phyloP scores from a whole-genome alignment of 2,888 invertebrate genomes.

The Caradrina kadenii region DNA sequence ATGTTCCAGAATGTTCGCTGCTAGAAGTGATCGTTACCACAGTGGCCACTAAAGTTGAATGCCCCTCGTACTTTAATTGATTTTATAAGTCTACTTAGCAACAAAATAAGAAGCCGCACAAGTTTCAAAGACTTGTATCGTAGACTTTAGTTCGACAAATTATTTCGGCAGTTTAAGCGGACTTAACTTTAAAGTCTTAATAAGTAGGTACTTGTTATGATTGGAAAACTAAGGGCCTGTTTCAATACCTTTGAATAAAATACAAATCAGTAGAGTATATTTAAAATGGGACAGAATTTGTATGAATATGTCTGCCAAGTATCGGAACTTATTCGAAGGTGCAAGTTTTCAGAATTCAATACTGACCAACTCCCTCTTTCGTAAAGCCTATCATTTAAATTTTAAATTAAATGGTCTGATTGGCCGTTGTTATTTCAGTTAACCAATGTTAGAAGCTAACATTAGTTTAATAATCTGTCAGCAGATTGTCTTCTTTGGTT shows the following conservation, averaged over 20 bases:
- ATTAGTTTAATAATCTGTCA: too few relatives aligned
- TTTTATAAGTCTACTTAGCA: slow-evolving; percentile 62
- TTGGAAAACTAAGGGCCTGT: slow-evolving; percentile 2
- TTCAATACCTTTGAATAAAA: too few relatives aligned
- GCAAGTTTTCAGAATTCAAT: neutral
- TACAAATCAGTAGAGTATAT: too few relatives aligned
- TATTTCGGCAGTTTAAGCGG: slow-evolving; percentile 25
- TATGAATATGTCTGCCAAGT: too few relatives aligned
- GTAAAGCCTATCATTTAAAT: neutral
- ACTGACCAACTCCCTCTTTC: neutral
- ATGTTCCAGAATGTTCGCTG: slow-evolving; percentile 42
- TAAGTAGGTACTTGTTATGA: neutral
- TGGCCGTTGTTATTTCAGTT: neutral
- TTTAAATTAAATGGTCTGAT: neutral
- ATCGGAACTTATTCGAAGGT: too few relatives aligned
- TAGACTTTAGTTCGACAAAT: slow-evolving; percentile 25
- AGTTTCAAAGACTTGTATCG: slow-evolving; percentile 37
- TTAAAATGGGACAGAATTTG: too few relatives aligned
- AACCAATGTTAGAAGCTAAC: neutral
- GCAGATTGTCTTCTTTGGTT: too few relatives aligned
- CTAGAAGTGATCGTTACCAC: slow-evolving; percentile 26
- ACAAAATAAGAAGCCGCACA: slow-evolving; percentile 62
- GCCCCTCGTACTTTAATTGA: slow-evolving; percentile 59
- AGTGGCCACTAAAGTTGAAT: slow-evolving; percentile 43
- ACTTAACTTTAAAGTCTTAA: slow-evolving; percentile 25